phyloP scores from a whole-genome alignment of 2,888 invertebrate genomes.

The Spicauda simplicius region DNA sequence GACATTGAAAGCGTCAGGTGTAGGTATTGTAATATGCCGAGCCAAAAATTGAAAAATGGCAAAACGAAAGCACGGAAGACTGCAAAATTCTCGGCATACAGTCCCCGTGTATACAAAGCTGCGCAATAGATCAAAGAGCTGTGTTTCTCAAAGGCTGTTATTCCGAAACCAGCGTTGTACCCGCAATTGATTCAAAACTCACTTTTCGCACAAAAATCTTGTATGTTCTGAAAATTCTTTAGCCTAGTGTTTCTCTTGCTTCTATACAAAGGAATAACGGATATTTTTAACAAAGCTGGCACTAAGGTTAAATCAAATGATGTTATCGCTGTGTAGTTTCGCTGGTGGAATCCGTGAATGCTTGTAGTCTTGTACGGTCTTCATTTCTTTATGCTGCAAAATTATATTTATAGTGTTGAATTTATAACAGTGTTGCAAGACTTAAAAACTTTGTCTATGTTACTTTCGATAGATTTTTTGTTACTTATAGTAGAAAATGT shows the following conservation, averaged over 20 bases:
- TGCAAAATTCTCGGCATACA: slow-evolving; percentile 29
- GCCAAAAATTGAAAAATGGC: slow-evolving; percentile 17
- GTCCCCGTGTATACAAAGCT: slow-evolving; percentile 22
- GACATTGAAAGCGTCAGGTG: background rate
- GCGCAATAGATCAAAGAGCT: slow-evolving; percentile 35
- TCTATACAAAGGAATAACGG: background rate
- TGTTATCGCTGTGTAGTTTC: background rate
- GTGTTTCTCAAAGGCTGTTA: slow-evolving; percentile 35
- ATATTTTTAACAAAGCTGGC: background rate
- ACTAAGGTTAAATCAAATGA: background rate
- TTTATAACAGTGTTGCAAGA: too few relatives aligned
- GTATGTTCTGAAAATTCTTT: slow-evolving; percentile 17
- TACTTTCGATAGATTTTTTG: too few relatives aligned
- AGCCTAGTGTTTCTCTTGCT: slow-evolving; percentile 10
- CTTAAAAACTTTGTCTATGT: too few relatives aligned
- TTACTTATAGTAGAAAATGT: too few relatives aligned
- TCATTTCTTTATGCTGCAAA: too few relatives aligned
- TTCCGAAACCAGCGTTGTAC: slow-evolving; percentile 27
- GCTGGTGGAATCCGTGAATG: too few relatives aligned
- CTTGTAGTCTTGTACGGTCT: too few relatives aligned
- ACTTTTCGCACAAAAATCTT: slow-evolving; percentile 34
- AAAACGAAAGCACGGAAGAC: slow-evolving; percentile 28
- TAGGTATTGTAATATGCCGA: background rate
- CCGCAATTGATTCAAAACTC: slow-evolving; percentile 34
- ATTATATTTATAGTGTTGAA: too few relatives aligned